A percentile compares a stretch with the other conserved stretches of the same genome.
phyloP scores from a whole-genome alignment of 2,113 vertebrate genomes.

The Myrmecophaga tridactyla region DNA sequence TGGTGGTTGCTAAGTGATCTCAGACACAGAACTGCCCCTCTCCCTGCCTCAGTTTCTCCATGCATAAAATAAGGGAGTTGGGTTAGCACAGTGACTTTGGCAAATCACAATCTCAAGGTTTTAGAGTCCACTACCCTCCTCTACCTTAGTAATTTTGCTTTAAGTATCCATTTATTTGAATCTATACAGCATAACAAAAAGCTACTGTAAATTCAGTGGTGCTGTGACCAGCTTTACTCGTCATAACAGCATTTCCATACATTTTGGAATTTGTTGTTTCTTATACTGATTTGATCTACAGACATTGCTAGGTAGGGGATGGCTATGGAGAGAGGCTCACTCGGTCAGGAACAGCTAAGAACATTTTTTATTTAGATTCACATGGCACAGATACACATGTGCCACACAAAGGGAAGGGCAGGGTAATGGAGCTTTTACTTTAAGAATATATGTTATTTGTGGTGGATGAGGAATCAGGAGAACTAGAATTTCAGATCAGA shows the following conservation, averaged over 20 bases:
- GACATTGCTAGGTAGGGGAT: not conserved
- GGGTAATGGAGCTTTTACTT: not conserved
- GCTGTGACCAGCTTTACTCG: not conserved
- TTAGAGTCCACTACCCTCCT: not conserved
- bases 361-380: not conserved
- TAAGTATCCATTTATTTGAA: not conserved
- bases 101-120: not conserved
- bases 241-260: not conserved
- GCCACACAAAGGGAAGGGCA: not conserved
- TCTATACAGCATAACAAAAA: not conserved
- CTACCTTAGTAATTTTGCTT: not conserved
- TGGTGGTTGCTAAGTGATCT: not conserved
- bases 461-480: constrained; percentile 21
- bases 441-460: constrained; percentile 58
- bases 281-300: not conserved
- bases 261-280: not conserved
- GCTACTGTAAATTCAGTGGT: not conserved
- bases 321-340: not conserved
- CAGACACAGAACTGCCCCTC: not conserved
- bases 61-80: not conserved
- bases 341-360: not conserved
- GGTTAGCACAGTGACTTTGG: not conserved
- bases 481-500: not conserved
- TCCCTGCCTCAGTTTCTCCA: not conserved
- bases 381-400: accelerated